These are phyloP conservation scores for Notolabrus celidotus DNA, from an alignment of 2,797 vertebrate species.

Conservation along the genomic window DNA sequence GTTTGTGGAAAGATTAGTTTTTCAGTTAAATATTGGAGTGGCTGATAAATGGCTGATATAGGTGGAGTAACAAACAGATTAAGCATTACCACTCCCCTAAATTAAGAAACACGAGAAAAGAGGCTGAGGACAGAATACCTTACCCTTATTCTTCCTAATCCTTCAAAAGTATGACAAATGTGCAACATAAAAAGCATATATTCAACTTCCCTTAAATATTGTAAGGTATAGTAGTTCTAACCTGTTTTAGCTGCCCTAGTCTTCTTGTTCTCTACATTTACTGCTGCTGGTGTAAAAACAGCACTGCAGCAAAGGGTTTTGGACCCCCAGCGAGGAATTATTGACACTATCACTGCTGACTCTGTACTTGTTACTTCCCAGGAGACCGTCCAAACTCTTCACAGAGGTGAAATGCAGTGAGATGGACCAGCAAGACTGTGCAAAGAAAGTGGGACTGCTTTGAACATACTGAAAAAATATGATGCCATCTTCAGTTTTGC, in stretches of 20 bases:
- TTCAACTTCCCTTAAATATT: neutral
- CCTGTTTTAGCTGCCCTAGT: neutral
- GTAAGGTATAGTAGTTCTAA: neutral
- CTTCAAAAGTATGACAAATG: neutral
- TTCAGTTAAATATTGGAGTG: too few species aligned
- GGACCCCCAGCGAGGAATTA: neutral
- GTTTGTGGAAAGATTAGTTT: too few species aligned
- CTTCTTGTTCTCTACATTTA: neutral
- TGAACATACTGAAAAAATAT: slow-evolving; percentile 11
- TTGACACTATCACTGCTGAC: slow-evolving; percentile 14
- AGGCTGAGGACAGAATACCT: neutral
- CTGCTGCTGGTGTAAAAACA: neutral
- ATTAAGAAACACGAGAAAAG: neutral
- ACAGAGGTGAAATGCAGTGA: neutral
- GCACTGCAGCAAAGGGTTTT: neutral
- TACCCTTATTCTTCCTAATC: neutral
- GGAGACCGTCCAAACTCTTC: neutral
- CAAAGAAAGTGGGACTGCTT: neutral
- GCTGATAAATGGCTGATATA: too few species aligned
- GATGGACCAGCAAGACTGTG: neutral
- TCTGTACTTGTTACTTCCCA: neutral
- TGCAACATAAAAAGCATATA: neutral
- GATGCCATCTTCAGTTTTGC: slow-evolving; percentile 5
- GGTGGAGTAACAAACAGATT: too few species aligned
- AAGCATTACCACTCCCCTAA: too few species aligned